Evolutionary conservation across 2,888 invertebrate genomes (phyloP), one percentile per base, ranked within the genome.

Genomic region (Morinoia aosen): DNA sequence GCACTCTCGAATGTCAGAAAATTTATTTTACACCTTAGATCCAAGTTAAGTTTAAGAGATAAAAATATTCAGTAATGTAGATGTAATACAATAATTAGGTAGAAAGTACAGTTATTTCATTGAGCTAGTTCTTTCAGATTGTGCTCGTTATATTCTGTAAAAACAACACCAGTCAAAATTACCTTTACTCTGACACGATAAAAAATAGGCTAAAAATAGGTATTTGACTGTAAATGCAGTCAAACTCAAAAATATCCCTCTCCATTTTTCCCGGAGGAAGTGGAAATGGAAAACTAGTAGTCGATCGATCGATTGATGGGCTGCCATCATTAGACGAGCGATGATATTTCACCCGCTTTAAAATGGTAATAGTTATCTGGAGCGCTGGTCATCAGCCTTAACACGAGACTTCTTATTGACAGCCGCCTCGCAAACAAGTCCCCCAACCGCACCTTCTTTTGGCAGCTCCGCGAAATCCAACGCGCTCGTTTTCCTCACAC

Each of bases 271-370:
- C 48, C 33, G 5, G 90, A 90, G 90, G 40, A 40, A 90, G 12
- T 90, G 40, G 90, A 90, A 90, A 90, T 40, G 19, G 40, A 40
- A 19, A 8, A 48, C 39, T 39, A 40, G 7, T 14, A 8, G 76
- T 76, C 76, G 90, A 90, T 76, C 76, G 40, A 90, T 90, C 90
- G 90, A 90, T 90, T 40, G 90, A 90, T 90, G 40, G 90, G 12
- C 93, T 93, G 93, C 14, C 93, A 93, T 93, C 93, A 93, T 93
- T 93, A 93, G 93, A 33, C n/a, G 57, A 57, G 57, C 11, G 93
- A 57, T 57, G 93, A 93, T 93, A 57, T 93, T 93, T 93, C 57
- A 93, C 25, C 93, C 90, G 48, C 40, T 48, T 14, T 90, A 40
- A 90, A 90, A 90, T 90, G 39, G 48, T 39, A 48, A 39, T 40